A percentile compares a stretch with the other conserved stretches of the same genome.
Evolutionary conservation across 1,140 invertebrate species (phyloP).

Genomic region (Diorhabda sublineata): DNA sequence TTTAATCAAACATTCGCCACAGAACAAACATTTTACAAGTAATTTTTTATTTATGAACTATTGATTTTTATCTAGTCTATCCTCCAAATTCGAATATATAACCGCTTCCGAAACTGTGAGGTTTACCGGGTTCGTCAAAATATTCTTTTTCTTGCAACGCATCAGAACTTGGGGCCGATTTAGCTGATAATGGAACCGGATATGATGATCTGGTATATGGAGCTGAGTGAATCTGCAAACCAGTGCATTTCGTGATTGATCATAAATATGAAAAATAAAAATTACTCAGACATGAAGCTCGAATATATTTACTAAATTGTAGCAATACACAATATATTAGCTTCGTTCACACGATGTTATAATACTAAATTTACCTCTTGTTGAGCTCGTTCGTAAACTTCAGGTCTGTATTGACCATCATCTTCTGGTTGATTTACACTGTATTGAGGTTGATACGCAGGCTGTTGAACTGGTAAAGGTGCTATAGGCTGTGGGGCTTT

Average conservation of each 20-base stretch:
- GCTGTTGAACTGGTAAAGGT: constrained; percentile 28
- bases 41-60: background rate
- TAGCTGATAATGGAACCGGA: constrained; percentile 6
- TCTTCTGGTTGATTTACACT: constrained; percentile 20
- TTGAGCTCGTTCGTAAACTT: constrained; percentile 30
- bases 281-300: background rate
- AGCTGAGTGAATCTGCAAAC: too few relatives aligned
- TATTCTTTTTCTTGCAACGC: constrained; percentile 35
- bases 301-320: background rate
- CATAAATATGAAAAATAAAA: too few relatives aligned
- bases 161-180: constrained; percentile 23
- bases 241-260: too few relatives aligned
- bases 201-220: constrained; percentile 18
- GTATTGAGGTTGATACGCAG: constrained; percentile 7
- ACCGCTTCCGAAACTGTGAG: constrained; percentile 56
- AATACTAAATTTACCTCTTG: constrained; percentile 5
- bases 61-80: constrained; percentile 12
- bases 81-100: constrained; percentile 55
- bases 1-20: background rate
- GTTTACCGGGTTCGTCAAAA: constrained; percentile 46
- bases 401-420: constrained; percentile 37
- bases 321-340: too few relatives aligned
- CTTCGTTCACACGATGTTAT: background rate
- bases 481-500: constrained; percentile 37
- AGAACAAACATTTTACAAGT: background rate